Evolutionary conservation across 2,113 vertebrate genomes (phyloP), one percentile per base, ranked within the genome.

Genomic region (Myotis yumanensis): DNA sequence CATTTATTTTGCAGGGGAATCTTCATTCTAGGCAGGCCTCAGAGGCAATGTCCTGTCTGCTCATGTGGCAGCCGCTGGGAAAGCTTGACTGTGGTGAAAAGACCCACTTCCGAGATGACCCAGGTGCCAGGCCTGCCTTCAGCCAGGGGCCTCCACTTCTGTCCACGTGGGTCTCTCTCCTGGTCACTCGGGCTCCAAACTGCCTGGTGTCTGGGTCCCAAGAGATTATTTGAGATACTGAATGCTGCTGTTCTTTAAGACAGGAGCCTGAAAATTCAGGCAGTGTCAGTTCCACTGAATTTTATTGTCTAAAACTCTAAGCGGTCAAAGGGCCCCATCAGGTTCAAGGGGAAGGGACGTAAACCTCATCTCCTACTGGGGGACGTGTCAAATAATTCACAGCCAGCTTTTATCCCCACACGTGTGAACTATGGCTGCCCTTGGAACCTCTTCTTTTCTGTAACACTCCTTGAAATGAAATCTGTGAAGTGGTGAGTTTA

Each of bases 401-500:
- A 62, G 69, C 28, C 51, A 54, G 43, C 37, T 93, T 86, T 90
- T 22, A 20, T 69, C n/a, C 68, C 51, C 7, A 18, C 25, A 25
- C 16, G 25, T 11, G 18, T 51, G 40, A 22, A 68, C 12, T 32
- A 5, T 16, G n/a, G 59, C 68, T 51, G 30, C 32, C 17, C 54
- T 59, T 25, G 7, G 14, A 57, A 80, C 57, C 59, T 82, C 62
- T 89, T 75, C 6, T 76, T 86, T 87, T 72, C 30, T 52, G 59
- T 17, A 72, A 75, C 23, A 37, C 40, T 25, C 20, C 30, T 94
- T 51, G 43, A 75, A 84, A 73, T 43, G 46, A 94, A 94, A 51
- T 73, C 30, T 73, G 72, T 11, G 68, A 79, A 59, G 18, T 68
- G 54, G 64, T 59, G 37, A 43, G 71, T 68, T 51, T 72, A 72